Evolutionary conservation across 2,113 vertebrate species (phyloP), one percentile per base, ranked within the genome.

Genomic region (Lepus europaeus): DNA sequence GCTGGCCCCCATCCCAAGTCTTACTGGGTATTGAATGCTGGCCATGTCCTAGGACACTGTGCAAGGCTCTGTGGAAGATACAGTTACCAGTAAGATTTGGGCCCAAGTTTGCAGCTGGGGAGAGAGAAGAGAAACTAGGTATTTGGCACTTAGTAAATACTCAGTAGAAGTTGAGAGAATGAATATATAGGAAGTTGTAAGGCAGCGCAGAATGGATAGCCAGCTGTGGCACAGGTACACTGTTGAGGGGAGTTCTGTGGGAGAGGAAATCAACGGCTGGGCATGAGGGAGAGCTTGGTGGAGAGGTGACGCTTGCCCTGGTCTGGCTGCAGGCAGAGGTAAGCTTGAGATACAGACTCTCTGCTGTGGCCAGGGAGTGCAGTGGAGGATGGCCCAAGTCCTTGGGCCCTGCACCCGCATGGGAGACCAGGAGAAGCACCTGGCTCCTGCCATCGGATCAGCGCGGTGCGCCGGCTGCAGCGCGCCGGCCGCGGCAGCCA

Each of bases 231-330:
- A 61, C 66, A 45, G 66, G 36, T 8, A n/a, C 2, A 0, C 74
- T 53, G 59, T 49, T 70, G 16, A 31, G 36, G 31, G 53, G 77
- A 78, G 79, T 66, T 39, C 68, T 76, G 36, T 33, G 9, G 14
- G 51, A n/a, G 31, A 82, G 74, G 83, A 87, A 13, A 25, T 36
- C 51, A 27, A 49, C 93, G 49, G n/a, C 8, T 77, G 39, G 63
- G 70, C 29, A 53, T 19, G 27, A 49, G 45, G 29, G 74, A 72
- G 59, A 89, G 36, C 53, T 64, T 89, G 63, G 12, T 17, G 17
- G 74, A 53, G 74, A 95, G 93, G 45, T 12, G 49, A 49, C 53
- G 23, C 77, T 80, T 93, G 53, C n/a, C 74, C 10, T 73, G 72
- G 68, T 91, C 76, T 93, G 82, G 33, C 45, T 45, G 45, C 45